These are phyloP conservation scores for Zaprionus nigranus DNA, from an alignment of 1,140 invertebrate species.

Conservation along the genomic window DNA sequence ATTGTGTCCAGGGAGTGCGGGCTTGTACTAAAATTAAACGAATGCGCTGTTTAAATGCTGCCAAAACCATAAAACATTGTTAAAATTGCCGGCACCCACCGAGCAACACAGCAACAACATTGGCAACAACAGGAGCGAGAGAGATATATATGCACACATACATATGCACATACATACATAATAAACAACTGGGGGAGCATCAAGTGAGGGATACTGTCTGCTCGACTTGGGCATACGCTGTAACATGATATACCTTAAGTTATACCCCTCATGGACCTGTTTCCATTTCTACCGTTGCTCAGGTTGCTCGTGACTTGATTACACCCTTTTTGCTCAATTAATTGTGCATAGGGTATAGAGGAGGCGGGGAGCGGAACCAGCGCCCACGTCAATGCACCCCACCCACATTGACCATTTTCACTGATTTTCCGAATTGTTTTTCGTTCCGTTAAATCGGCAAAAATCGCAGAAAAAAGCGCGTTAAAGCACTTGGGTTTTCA, in stretches of 20 bases:
- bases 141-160: slow-evolving; percentile 18
- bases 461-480: slow-evolving; percentile 24
- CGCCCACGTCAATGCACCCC: neutral
- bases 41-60: slow-evolving; percentile 50
- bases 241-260: neutral
- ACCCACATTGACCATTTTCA: slow-evolving; percentile 32
- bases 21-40: slow-evolving; percentile 39
- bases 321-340: neutral
- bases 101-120: slow-evolving; percentile 4
- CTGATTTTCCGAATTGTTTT: slow-evolving; percentile 41
- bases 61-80: slow-evolving; percentile 54
- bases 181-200: slow-evolving; percentile 5
- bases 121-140: slow-evolving; percentile 1
- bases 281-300: neutral
- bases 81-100: slow-evolving; percentile 36
- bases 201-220: neutral
- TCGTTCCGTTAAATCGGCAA: slow-evolving; percentile 34
- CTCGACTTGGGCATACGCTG: neutral
- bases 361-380: neutral
- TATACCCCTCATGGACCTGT: neutral
- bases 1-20: slow-evolving; percentile 28
- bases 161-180: slow-evolving; percentile 24
- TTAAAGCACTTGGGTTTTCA: slow-evolving; percentile 40
- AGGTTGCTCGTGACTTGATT: neutral
- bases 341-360: slow-evolving; percentile 5